Base-by-base conservation (phyloP, 2,113 vertebrate genomes). In the Saguinus midas region DNA sequence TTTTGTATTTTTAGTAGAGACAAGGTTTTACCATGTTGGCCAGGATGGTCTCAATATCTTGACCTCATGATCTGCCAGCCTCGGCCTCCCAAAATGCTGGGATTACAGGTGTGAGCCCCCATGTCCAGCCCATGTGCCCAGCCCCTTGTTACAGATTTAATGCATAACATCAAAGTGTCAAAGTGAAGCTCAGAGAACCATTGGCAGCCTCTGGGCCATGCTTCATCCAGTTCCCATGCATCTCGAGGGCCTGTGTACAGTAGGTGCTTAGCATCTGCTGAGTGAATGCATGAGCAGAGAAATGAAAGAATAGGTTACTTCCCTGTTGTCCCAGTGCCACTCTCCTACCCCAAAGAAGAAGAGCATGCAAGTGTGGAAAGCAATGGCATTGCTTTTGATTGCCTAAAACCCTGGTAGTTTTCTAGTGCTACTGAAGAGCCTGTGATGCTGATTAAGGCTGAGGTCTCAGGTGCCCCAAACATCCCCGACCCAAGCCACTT, bases 401-500 rank as follows among this genome's bases (percentile, higher is more conserved):
- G 13, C 80, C 79, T 93, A 78, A 97, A 87, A 78, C 25, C 78
- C 70, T 58, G 12, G 55, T 72, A 79, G 58, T 80, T 97, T 97
- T 68, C 48, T 20, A 83, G 64, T 81, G 68, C 73, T 89, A 17
- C 17, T 73, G 20, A 75, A 83, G 23, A 91, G 29, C 45, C 17
- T 66, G 72, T 52, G 68, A 81, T 64, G 61, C 68, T 93, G 73
- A 76, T 94, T 91, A 96, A 70, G 75, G 37, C 68, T 90, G 86
- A 96, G 89, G 90, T 95, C 82, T 83, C 88, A 85, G 76, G 64
- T 90, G 64, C 37, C 61, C 87, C 70, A 89, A 81, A 11, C 66
- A 68, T 37, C 70, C 35, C 43, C 57, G 12, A 64, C 21, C 29
- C 66, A 90, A 76, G 73, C 52, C 94, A 82, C 70, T 85, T 91